These are phyloP conservation scores for Parelbella ahira DNA, from an alignment of 2,888 invertebrate species.

Conservation along the genomic window DNA sequence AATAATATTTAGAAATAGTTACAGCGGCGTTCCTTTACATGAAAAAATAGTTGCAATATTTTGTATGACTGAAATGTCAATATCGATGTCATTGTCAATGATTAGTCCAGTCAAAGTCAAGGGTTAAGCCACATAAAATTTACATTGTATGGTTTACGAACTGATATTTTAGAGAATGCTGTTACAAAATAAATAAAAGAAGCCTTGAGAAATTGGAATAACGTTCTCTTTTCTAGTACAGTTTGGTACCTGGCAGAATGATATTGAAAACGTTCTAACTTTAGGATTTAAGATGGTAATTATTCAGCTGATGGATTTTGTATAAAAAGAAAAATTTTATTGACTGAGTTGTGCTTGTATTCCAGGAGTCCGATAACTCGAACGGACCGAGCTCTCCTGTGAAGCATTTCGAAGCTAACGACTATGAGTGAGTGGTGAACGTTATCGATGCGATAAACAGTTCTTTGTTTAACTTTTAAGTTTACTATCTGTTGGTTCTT, in stretches of 20 bases:
- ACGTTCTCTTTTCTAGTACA: too few relatives aligned
- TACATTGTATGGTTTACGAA: background rate
- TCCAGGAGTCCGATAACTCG: constrained; percentile 43
- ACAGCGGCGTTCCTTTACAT: too few relatives aligned
- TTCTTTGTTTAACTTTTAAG: constrained; percentile 9
- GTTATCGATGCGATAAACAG: constrained; percentile 1
- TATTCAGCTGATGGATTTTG: background rate
- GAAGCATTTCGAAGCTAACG: constrained; percentile 45
- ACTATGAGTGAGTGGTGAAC: constrained; percentile 57
- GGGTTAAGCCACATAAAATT: constrained; percentile 2
- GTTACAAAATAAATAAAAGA: background rate
- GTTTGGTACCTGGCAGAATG: too few relatives aligned
- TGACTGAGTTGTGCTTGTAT: too few relatives aligned
- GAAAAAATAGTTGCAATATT: too few relatives aligned
- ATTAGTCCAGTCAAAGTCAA: background rate
- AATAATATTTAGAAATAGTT: too few relatives aligned
- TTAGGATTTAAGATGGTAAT: constrained; percentile 7
- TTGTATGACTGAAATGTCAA: too few relatives aligned
- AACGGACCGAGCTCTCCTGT: constrained; percentile 48
- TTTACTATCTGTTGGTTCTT: background rate
- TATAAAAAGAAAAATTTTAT: too few relatives aligned
- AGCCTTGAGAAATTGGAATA: background rate
- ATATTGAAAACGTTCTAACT: too few relatives aligned
- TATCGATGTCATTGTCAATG: too few relatives aligned
- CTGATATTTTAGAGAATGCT: background rate